phyloP scores from a whole-genome alignment of 2,888 invertebrate species.

The Muschampia plurimacula region DNA sequence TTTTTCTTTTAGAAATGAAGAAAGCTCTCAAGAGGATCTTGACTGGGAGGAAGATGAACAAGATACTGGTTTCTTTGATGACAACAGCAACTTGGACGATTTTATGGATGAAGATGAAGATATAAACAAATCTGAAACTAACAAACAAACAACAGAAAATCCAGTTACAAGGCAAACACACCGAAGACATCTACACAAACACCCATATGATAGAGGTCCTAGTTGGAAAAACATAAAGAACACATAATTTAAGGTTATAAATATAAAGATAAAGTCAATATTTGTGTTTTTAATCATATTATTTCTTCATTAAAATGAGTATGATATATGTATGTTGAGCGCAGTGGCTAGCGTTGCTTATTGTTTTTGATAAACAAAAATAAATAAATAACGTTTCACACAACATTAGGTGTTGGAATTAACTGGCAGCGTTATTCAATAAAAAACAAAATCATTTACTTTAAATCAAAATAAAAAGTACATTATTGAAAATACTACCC shows the following conservation, averaged over 20 bases:
- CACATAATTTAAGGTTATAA: slow-evolving; percentile 22
- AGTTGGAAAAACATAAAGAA: slow-evolving; percentile 40
- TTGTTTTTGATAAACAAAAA: too few relatives aligned
- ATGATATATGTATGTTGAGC: too few relatives aligned
- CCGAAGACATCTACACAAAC: slow-evolving; percentile 83
- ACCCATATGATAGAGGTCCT: slow-evolving; percentile 80
- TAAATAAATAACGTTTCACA: too few relatives aligned
- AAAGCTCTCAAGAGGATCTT: slow-evolving; percentile 64
- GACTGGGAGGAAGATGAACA: slow-evolving; percentile 68
- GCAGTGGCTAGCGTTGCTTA: too few relatives aligned
- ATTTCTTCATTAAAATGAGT: too few relatives aligned
- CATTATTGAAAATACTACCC: too few relatives aligned
- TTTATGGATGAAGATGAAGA: slow-evolving; percentile 70
- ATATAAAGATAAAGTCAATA: slow-evolving; percentile 5
- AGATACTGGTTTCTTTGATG: slow-evolving; percentile 62
- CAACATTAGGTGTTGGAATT: too few relatives aligned
- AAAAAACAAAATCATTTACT: too few relatives aligned
- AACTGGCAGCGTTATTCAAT: too few relatives aligned
- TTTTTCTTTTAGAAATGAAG: slow-evolving; percentile 57
- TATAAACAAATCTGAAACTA: slow-evolving; percentile 51
- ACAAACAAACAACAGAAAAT: slow-evolving; percentile 53
- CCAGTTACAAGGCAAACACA: slow-evolving; percentile 62
- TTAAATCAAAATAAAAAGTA: too few relatives aligned
- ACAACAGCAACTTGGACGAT: slow-evolving; percentile 62
- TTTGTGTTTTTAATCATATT: not conserved